Percentiles rank a stretch among this genome's conserved stretches.
Evolutionary conservation across 2,888 invertebrate species (phyloP).

Genomic region (Scelioninae gen. 1): DNA sequence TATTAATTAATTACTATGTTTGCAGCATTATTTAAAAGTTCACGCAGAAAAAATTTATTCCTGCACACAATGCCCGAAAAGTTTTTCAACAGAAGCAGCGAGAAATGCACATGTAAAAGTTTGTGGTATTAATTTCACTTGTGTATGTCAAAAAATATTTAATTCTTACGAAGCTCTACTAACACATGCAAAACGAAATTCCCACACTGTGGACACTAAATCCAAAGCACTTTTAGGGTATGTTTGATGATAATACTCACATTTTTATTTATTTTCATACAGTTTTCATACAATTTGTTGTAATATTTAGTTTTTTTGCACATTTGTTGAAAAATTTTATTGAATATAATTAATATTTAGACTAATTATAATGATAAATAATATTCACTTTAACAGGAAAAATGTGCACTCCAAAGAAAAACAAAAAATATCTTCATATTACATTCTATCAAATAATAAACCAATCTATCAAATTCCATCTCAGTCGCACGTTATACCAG

Average conservation of each 20-base stretch:
- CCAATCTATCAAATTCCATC: slow-evolving; percentile 54
- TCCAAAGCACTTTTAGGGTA: slow-evolving; percentile 78
- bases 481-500: slow-evolving; percentile 35
- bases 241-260: not conserved
- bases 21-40: slow-evolving; percentile 84
- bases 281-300: too few species aligned
- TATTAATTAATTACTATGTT: too few species aligned
- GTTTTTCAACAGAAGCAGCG: slow-evolving; percentile 83
- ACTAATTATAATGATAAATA: slow-evolving; percentile 7
- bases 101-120: slow-evolving; percentile 81
- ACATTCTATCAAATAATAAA: slow-evolving; percentile 26
- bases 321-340: too few species aligned
- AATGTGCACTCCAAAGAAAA: slow-evolving; percentile 18
- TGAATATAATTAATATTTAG: not conserved
- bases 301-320: too few species aligned
- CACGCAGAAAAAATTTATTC: slow-evolving; percentile 83
- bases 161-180: slow-evolving; percentile 83
- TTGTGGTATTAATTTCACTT: slow-evolving; percentile 82
- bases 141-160: slow-evolving; percentile 81
- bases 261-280: too few species aligned
- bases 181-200: slow-evolving; percentile 82
- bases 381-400: slow-evolving; percentile 31
- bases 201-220: slow-evolving; percentile 80
- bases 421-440: not conserved
- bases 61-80: slow-evolving; percentile 82